Base-by-base conservation (phyloP, 2,888 invertebrate genomes). In the Abrostola tripartita region DNA sequence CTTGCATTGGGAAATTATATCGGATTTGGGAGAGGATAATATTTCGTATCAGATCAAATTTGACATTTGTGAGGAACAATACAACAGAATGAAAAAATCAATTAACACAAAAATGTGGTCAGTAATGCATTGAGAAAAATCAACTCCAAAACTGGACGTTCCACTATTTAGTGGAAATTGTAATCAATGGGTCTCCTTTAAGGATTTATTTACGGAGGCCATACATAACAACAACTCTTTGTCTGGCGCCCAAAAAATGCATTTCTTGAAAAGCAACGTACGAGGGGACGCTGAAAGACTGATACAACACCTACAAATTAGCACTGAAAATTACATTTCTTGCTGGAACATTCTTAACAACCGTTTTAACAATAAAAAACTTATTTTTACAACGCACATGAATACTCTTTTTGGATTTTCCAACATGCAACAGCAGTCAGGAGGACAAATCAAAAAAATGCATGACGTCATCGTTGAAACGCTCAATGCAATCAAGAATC, bases 1-100 rank as follows among this genome's bases (percentile, higher is more conserved):
- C 10, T 10, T 61, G 9, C 61, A 61, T 51, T 61, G 61, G 55
- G 61, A 56, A 24, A 55, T 61, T 9, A 54, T 10, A 37, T 12
- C 49, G 50, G 44, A 35, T 4, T 55, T 38, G 42, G 47, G 6
- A 6, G 44, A 56, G 6, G 14, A 53, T 24, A 52, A 14, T 35
- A 44, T 5, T 53, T 47, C 11, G 52, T 53, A 47, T 5, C 6
- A 8, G 0, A 2, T 0, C 14, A 14, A 6, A 8, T 2, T 24
- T 4, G 8, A 5, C 9, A 14, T n/a, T n/a, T n/a, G n/a, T 24
- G 47, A 47, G 9, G 4, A 5, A 9, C 0, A 5, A 12, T 47
- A 47, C 8, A 4, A n/a, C 37, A 41, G 8, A n/a, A 41, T 55
- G 10, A 60, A 60, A 47, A 49, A 37, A 8, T 24, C 14, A 0